A percentile compares a stretch with the other conserved stretches of the same genome.
Evolutionary conservation across 1,140 invertebrate genomes (phyloP).

Genomic region (Nephila pilipes): DNA sequence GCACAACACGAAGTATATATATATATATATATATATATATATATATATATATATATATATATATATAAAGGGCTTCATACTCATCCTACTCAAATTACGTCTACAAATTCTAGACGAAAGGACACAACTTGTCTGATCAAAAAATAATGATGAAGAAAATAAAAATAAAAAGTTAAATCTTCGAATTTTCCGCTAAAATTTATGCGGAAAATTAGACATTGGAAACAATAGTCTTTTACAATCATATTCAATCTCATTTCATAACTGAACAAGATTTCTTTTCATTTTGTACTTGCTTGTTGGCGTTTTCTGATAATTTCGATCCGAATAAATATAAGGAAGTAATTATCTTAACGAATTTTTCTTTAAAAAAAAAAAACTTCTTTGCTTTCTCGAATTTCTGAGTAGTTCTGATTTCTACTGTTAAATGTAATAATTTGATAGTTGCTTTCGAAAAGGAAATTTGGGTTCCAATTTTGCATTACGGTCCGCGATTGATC

Average conservation of each 20-base stretch:
- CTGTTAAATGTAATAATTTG: neutral
- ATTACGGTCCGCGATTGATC: neutral
- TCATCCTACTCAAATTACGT: too few species aligned
- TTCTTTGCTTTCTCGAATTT: neutral
- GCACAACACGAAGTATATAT: too few species aligned
- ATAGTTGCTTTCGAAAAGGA: slow-evolving; percentile 16
- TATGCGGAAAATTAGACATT: neutral
- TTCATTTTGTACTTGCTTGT: neutral
- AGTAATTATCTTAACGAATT: neutral
- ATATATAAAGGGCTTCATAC: too few species aligned
- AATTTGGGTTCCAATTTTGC: slow-evolving; percentile 23
- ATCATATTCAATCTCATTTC: neutral
- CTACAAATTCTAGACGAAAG: too few species aligned
- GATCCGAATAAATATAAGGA: slow-evolving; percentile 23
- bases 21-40: too few species aligned
- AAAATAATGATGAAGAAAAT: too few species aligned
- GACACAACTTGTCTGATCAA: too few species aligned
- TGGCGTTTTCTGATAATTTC: neutral
- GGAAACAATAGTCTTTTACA: neutral
- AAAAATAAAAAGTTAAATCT: too few species aligned
- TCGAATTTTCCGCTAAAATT: neutral
- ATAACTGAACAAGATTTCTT: neutral
- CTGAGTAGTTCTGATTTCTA: neutral
- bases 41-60: too few species aligned
- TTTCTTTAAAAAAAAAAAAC: neutral